phyloP scores from a whole-genome alignment of 2,113 vertebrate genomes.

The Emydocephalus ijimae region DNA sequence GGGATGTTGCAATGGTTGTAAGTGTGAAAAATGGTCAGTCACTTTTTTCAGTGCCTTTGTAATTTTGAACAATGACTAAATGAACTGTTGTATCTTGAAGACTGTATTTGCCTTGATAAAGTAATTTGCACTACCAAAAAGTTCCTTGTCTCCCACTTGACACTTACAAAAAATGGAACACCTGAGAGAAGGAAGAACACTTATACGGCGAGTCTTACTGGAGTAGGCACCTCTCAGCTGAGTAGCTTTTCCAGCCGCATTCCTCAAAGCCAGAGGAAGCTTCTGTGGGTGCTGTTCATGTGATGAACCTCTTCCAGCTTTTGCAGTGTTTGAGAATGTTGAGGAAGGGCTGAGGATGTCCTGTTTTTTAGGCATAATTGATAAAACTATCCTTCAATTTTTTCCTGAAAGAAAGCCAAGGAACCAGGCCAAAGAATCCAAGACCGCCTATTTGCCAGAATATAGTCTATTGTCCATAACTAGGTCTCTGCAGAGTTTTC shows the following conservation, averaged over 20 bases:
- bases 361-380: neutral
- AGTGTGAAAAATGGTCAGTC: too few relatives aligned
- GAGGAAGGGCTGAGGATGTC: neutral
- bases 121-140: neutral
- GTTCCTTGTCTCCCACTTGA: neutral
- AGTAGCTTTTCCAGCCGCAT: neutral
- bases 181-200: neutral
- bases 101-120: neutral
- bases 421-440: too few relatives aligned
- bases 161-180: neutral
- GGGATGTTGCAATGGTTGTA: too few relatives aligned
- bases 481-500: too few relatives aligned
- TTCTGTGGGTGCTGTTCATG: neutral
- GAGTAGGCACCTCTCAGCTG: neutral
- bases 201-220: neutral
- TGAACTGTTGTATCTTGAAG: too few relatives aligned
- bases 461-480: too few relatives aligned
- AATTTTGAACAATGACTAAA: too few relatives aligned
- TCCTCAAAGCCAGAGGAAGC: neutral
- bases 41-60: too few relatives aligned
- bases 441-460: too few relatives aligned
- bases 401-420: neutral
- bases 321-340: neutral
- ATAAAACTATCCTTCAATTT: neutral
- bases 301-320: neutral